phyloP scores from a whole-genome alignment of 2,888 invertebrate species.

The Agrotis clavis region DNA sequence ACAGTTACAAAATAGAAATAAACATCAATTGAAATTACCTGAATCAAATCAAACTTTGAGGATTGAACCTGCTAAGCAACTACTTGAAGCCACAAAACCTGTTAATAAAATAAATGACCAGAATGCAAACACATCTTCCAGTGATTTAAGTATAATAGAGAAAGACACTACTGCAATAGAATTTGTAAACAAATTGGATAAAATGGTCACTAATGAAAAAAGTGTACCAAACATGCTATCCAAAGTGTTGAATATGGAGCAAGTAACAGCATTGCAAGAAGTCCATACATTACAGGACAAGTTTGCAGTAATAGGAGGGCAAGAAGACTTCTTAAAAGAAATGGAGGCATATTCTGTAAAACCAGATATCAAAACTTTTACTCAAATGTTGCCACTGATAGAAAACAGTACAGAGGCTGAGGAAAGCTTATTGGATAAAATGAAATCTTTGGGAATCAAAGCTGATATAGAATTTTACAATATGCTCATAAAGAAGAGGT shows the following conservation, averaged over 20 bases:
- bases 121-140: slow-evolving; percentile 3
- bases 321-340: slow-evolving; percentile 93
- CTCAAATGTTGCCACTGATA: slow-evolving; percentile 94
- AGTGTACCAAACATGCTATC: slow-evolving; percentile 93
- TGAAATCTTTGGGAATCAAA: slow-evolving; percentile 91
- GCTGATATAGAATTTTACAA: slow-evolving; percentile 96
- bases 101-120: neutral
- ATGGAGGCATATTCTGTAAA: slow-evolving; percentile 93
- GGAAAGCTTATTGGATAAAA: slow-evolving; percentile 92
- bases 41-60: slow-evolving; percentile 12
- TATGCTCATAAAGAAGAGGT: slow-evolving; percentile 95
- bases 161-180: slow-evolving; percentile 64
- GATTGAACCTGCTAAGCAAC: slow-evolving; percentile 40
- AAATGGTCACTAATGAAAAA: slow-evolving; percentile 61
- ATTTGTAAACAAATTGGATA: slow-evolving; percentile 65
- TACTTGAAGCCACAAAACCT: slow-evolving; percentile 30
- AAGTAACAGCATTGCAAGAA: slow-evolving; percentile 91
- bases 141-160: slow-evolving; percentile 32
- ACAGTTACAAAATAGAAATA: slow-evolving; percentile 56
- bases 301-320: slow-evolving; percentile 95
- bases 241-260: slow-evolving; percentile 91
- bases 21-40: slow-evolving; percentile 28
- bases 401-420: slow-evolving; percentile 93
- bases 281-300: slow-evolving; percentile 92
- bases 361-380: slow-evolving; percentile 95